phyloP scores from a whole-genome alignment of 1,140 invertebrate genomes.

The Papilio polyxenes region DNA sequence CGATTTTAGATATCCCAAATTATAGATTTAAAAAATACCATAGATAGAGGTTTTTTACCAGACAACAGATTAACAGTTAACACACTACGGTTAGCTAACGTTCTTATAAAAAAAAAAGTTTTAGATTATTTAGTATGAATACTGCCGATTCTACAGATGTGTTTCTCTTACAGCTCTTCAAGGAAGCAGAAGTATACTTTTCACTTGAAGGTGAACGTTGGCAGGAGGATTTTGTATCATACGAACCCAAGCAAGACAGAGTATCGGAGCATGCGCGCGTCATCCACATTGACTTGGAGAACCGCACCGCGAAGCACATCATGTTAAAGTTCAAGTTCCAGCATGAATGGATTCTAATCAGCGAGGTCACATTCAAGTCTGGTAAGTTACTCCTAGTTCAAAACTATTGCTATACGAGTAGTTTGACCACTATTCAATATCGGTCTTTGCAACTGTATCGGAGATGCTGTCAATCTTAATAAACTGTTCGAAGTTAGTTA shows the following conservation, averaged over 20 bases:
- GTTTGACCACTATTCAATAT: slow-evolving; percentile 15
- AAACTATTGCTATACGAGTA: slow-evolving; percentile 1
- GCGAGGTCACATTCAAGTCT: slow-evolving; percentile 91
- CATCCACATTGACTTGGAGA: slow-evolving; percentile 87
- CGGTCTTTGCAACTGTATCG: neutral
- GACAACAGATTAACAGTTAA: too few relatives aligned
- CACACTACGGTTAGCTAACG: neutral
- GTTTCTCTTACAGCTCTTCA: slow-evolving; percentile 83
- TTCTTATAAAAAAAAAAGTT: too few relatives aligned
- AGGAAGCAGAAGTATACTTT: slow-evolving; percentile 87
- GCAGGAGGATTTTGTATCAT: slow-evolving; percentile 81
- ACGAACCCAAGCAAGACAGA: slow-evolving; percentile 80
- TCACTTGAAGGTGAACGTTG: slow-evolving; percentile 89
- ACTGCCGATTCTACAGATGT: neutral
- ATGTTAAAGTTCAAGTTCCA: slow-evolving; percentile 90
- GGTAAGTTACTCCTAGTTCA: slow-evolving; percentile 79
- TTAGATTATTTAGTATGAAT: too few relatives aligned
- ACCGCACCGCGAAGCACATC: slow-evolving; percentile 88
- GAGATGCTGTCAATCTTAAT: neutral
- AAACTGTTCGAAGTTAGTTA: neutral
- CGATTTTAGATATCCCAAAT: too few relatives aligned
- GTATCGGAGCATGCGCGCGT: slow-evolving; percentile 85
- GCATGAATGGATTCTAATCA: slow-evolving; percentile 93
- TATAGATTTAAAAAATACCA: too few relatives aligned
- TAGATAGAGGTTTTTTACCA: neutral